Conservation (phyloP, 2,797 vertebrate genomes). For the Serranus cabrilla region DNA sequence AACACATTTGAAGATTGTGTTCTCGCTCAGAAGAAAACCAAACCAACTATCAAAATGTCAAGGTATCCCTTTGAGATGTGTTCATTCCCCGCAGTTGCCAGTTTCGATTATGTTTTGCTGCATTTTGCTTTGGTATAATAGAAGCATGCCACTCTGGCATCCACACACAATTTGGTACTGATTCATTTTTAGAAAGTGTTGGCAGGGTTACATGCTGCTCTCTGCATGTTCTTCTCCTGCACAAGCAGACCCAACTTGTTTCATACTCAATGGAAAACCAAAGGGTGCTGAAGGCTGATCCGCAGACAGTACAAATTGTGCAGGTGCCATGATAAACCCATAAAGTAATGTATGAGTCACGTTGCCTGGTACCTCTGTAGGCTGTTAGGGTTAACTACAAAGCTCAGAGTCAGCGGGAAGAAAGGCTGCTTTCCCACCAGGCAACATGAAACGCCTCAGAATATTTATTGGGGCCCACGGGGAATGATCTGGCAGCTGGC, state of each 20-base stretch:
- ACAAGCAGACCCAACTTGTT: constrained; percentile 47
- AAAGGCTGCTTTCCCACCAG: constrained; percentile 61
- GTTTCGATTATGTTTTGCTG: constrained; percentile 42
- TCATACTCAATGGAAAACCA: constrained; percentile 51
- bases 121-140: constrained; percentile 51
- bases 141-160: constrained; percentile 51
- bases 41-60: constrained; percentile 43
- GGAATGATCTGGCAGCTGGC: constrained; percentile 66
- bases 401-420: constrained; percentile 54
- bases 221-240: constrained; percentile 52
- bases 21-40: constrained; percentile 22
- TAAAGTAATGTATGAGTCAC: constrained; percentile 46
- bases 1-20: constrained; percentile 12
- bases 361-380: constrained; percentile 30
- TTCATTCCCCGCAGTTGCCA: constrained; percentile 37
- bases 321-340: constrained; percentile 33
- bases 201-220: constrained; percentile 57
- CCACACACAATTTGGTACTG: constrained; percentile 58
- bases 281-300: constrained; percentile 27
- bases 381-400: constrained; percentile 60
- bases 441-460: constrained; percentile 66
- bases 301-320: constrained; percentile 13
- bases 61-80: constrained; percentile 41
- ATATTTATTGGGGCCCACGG: constrained; percentile 65
- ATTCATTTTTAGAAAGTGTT: constrained; percentile 63